Evolutionary conservation across 1,140 invertebrate species (phyloP).

Genomic region (Coptotermes formosanus): DNA sequence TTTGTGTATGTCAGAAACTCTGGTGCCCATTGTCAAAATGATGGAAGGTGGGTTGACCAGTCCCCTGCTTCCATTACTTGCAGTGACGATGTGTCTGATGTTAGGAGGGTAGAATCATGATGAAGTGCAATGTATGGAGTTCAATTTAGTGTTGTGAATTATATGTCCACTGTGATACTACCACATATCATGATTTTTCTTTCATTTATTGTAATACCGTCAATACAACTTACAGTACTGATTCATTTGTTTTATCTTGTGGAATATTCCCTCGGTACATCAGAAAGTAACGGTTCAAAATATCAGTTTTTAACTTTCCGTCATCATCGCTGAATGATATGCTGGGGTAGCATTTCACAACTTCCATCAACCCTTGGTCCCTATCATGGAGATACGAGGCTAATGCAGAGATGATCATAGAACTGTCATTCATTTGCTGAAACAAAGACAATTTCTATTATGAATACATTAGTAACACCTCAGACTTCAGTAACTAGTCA

Average conservation of each 20-base stretch:
- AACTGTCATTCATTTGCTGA: slow-evolving; percentile 88
- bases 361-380: slow-evolving; percentile 60
- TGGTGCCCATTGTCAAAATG: too few relatives aligned
- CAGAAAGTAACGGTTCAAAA: slow-evolving; percentile 93
- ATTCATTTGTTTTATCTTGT: slow-evolving; percentile 55
- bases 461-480: neutral
- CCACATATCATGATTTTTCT: too few relatives aligned
- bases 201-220: too few relatives aligned
- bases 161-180: too few relatives aligned
- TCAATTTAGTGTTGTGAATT: too few relatives aligned
- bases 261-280: slow-evolving; percentile 72
- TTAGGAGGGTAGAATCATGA: too few relatives aligned
- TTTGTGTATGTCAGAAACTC: too few relatives aligned
- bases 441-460: slow-evolving; percentile 36
- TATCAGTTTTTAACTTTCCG: slow-evolving; percentile 68
- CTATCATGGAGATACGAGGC: slow-evolving; percentile 73
- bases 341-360: slow-evolving; percentile 80
- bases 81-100: too few relatives aligned
- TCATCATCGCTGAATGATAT: slow-evolving; percentile 67
- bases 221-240: slow-evolving; percentile 59
- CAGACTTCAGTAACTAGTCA: neutral
- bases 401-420: slow-evolving; percentile 89
- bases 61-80: too few relatives aligned
- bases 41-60: too few relatives aligned
- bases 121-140: too few relatives aligned